Evolutionary conservation across 2,797 vertebrate species (phyloP).

Genomic region (Australoheros facetus): DNA sequence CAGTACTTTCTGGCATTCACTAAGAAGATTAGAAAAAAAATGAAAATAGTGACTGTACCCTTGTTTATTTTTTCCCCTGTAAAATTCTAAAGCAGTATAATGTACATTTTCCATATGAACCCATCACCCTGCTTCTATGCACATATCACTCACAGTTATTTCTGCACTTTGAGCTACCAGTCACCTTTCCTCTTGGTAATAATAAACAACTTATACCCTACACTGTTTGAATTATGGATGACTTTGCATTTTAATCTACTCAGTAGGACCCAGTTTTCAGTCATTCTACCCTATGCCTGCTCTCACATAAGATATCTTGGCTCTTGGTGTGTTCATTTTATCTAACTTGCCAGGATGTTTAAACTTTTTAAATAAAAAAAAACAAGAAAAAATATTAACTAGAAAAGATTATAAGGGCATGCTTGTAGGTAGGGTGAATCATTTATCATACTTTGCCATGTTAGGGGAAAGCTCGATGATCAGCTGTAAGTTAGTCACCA

Average conservation of each 20-base stretch:
- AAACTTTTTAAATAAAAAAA: neutral
- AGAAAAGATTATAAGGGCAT: neutral
- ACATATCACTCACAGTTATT: neutral
- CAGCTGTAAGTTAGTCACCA: too few relatives aligned
- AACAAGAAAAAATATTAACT: neutral
- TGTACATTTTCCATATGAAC: neutral
- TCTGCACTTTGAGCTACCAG: too few relatives aligned
- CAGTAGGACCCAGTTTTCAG: too few relatives aligned
- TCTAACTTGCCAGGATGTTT: neutral
- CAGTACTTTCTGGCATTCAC: neutral
- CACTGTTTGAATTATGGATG: too few relatives aligned
- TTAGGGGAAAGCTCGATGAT: too few relatives aligned
- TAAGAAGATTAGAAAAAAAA: neutral
- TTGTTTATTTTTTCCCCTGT: neutral
- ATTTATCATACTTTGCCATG: too few relatives aligned
- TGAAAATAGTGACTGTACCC: neutral
- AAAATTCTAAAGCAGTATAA: neutral
- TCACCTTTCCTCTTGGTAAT: neutral
- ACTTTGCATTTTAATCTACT: too few relatives aligned
- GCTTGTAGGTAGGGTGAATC: neutral
- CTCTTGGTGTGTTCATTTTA: neutral
- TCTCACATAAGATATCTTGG: neutral
- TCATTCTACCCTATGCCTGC: too few relatives aligned
- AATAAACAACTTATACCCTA: too few relatives aligned
- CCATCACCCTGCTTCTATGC: neutral